Conservation (phyloP, 2,888 invertebrate species). For the Spodoptera littoralis region DNA sequence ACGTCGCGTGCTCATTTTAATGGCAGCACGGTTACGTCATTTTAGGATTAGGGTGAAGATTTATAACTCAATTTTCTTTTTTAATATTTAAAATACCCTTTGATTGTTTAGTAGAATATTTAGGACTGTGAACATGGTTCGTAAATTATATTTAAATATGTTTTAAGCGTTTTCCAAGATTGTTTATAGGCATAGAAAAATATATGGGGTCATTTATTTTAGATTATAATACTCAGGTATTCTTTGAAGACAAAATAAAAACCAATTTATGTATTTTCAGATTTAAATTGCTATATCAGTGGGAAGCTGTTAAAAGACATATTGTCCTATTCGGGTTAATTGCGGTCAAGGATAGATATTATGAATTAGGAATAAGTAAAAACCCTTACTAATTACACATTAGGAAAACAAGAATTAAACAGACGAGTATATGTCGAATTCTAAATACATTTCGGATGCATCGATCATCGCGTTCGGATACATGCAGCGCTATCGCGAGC, state of each 20-base stretch:
- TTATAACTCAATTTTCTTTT: constrained; percentile 31
- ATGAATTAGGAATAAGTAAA: not conserved
- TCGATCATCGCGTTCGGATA: constrained; percentile 57
- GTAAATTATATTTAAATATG: constrained; percentile 47
- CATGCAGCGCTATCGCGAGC: constrained; percentile 46
- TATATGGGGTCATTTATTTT: constrained; percentile 16
- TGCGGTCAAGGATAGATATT: constrained; percentile 3
- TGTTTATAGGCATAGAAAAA: constrained; percentile 41
- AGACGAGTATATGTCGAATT: constrained; percentile 34
- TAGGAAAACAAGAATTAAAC: constrained; percentile 28
- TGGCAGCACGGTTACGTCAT: constrained; percentile 17
- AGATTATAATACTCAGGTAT: constrained; percentile 19
- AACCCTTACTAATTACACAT: constrained; percentile 20
- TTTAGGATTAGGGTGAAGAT: constrained; percentile 23
- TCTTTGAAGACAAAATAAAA: constrained; percentile 23
- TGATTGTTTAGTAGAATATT: constrained; percentile 44
- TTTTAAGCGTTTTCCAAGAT: constrained; percentile 22
- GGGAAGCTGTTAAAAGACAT: not conserved
- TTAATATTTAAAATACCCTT: constrained; percentile 15
- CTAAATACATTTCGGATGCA: constrained; percentile 56
- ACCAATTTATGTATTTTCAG: constrained; percentile 7
- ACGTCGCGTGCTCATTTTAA: constrained; percentile 14
- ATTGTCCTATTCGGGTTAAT: not conserved
- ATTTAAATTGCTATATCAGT: constrained; percentile 8
- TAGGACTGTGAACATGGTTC: constrained; percentile 22